phyloP scores from a whole-genome alignment of 2,888 invertebrate species.

The Pollenia amentaria region DNA sequence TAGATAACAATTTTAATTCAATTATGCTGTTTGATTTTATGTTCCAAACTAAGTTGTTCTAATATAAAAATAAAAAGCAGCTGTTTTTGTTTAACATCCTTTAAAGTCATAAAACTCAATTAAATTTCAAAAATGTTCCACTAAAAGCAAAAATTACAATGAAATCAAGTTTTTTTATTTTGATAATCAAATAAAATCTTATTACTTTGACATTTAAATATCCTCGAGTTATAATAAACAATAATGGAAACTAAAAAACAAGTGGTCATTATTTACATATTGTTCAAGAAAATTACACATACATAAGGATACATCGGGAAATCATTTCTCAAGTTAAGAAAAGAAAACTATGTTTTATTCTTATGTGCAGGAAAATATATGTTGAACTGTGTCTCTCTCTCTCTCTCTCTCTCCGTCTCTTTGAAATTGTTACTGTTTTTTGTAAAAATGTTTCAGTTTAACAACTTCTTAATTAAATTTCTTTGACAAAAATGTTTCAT shows the following conservation, averaged over 20 bases:
- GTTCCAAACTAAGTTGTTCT: conserved; percentile 29
- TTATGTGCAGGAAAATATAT: not conserved
- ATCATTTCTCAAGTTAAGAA: not conserved
- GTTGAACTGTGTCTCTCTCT: not conserved
- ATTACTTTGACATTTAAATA: conserved; percentile 76
- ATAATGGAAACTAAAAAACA: conserved; percentile 47
- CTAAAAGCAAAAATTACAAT: conserved; percentile 60
- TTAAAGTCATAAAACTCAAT: conserved; percentile 68
- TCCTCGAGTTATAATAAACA: conserved; percentile 66
- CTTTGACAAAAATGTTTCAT: conserved; percentile 74
- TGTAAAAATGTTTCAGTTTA: conserved; percentile 72
- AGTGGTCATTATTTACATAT: conserved; percentile 72
- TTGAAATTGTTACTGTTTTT: conserved; percentile 47
- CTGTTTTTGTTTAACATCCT: conserved; percentile 47
- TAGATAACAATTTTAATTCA: conserved; percentile 71
- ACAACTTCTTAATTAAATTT: conserved; percentile 77
- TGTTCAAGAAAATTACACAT: conserved; percentile 57
- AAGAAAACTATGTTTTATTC: conserved; percentile 15
- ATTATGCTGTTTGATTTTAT: conserved; percentile 73
- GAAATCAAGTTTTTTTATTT: conserved; percentile 50
- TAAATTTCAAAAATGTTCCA: conserved; percentile 60
- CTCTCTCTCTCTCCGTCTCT: not conserved
- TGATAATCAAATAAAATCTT: conserved; percentile 75
- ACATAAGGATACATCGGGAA: conserved; percentile 1
- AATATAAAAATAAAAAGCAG: conserved; percentile 65